Evolutionary conservation across 30 jellyfish, hydroid and myxozoan species (phyloP).

Genomic region (Hydractinia symbiolongicarpus): DNA sequence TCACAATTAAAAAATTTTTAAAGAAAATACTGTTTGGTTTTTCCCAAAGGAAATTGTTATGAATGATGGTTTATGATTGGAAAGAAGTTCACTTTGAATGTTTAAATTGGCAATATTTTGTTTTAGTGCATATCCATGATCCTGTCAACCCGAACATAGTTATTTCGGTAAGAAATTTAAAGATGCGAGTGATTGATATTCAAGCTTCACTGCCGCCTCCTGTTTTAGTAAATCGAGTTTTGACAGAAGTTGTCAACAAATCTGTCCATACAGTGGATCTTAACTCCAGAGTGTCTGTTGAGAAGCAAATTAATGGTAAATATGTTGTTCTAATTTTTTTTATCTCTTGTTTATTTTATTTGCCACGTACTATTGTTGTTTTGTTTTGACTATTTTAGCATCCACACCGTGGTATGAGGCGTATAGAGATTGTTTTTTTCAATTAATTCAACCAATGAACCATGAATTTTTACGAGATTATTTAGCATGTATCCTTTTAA

Average conservation of each 20-base stretch:
- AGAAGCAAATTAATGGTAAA: slow-evolving; percentile 45
- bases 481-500: slow-evolving; percentile 80
- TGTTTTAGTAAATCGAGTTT: slow-evolving; percentile 44
- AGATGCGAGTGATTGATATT: slow-evolving; percentile 51
- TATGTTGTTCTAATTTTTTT: not conserved
- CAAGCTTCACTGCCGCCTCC: slow-evolving; percentile 62
- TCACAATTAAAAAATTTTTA: too few relatives aligned
- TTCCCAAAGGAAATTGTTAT: too few relatives aligned
- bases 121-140: slow-evolving; percentile 73
- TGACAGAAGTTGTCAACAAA: slow-evolving; percentile 71
- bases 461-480: slow-evolving; percentile 85
- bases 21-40: too few relatives aligned
- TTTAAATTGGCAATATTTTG: not conserved
- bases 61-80: too few relatives aligned
- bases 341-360: not conserved
- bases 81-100: not conserved
- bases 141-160: slow-evolving; percentile 82
- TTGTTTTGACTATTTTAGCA: slow-evolving; percentile 37
- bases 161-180: slow-evolving; percentile 53
- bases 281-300: slow-evolving; percentile 33
- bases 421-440: slow-evolving; percentile 81
- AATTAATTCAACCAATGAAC: slow-evolving; percentile 67
- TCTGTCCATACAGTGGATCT: slow-evolving; percentile 57
- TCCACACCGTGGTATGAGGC: slow-evolving; percentile 94
- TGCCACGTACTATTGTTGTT: not conserved